Percentiles rank a stretch among this genome's conserved stretches.
Conservation (phyloP, 2,113 vertebrate species). For the Crotalus horridus region DNA sequence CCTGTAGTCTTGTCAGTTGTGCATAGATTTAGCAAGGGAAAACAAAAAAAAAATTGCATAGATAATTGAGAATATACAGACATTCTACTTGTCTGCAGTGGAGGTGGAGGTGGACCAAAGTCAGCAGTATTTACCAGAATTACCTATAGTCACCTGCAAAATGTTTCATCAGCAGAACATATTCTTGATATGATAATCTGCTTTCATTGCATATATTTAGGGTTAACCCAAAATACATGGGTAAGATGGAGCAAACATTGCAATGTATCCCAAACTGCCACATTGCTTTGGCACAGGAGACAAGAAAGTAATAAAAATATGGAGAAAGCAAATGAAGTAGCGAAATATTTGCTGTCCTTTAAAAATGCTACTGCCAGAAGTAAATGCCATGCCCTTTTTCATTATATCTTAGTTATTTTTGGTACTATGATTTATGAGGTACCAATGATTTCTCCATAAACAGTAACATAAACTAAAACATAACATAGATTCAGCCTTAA, state of each 20-base stretch:
- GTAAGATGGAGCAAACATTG: background rate
- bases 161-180: background rate
- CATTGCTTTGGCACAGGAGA: background rate
- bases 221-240: background rate
- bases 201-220: background rate
- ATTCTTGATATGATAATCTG: background rate
- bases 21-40: background rate
- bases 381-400: no score
- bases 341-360: no score
- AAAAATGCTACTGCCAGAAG: no score
- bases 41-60: background rate
- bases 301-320: no score
- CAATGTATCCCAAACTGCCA: background rate
- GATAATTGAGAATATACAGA: background rate
- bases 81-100: background rate
- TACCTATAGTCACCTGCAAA: background rate
- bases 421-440: no score
- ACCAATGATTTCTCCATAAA: no score
- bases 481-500: no score
- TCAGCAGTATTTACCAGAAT: background rate
- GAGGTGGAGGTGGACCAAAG: background rate
- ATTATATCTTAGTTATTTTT: no score
- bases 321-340: no score
- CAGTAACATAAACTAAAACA: no score
- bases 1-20: background rate